Conservation (phyloP, 2,888 invertebrate species). For the Rhodophaea formosa region DNA sequence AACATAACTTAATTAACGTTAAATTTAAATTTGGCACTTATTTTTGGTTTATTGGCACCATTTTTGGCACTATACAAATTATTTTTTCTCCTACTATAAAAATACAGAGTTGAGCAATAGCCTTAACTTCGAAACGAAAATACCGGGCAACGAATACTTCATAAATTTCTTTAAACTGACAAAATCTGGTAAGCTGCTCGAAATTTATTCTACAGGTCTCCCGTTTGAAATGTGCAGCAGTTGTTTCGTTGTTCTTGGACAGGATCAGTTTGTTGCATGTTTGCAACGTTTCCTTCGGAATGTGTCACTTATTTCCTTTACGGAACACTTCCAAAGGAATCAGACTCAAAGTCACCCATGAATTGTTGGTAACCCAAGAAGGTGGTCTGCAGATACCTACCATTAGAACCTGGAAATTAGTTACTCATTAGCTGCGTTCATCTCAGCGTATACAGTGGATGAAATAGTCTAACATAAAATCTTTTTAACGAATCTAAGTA, state of each 20-base stretch:
- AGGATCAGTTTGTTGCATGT: neutral
- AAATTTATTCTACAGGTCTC: neutral
- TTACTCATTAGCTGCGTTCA: too few relatives aligned
- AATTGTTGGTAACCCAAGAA: too few relatives aligned
- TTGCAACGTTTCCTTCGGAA: neutral
- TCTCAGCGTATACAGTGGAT: too few relatives aligned
- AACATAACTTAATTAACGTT: constrained; percentile 33
- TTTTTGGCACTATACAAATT: constrained; percentile 55
- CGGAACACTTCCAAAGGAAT: neutral
- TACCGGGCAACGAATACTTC: constrained; percentile 74
- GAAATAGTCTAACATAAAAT: too few relatives aligned
- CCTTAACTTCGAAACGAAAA: constrained; percentile 59
- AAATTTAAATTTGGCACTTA: constrained; percentile 46
- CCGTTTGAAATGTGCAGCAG: neutral
- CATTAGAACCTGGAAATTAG: too few relatives aligned
- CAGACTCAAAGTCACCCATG: neutral
- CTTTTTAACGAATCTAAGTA: too few relatives aligned
- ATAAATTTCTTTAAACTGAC: constrained; percentile 28
- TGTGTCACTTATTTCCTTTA: too few relatives aligned
- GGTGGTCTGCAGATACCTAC: too few relatives aligned
- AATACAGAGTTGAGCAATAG: constrained; percentile 69
- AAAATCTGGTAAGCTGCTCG: neutral
- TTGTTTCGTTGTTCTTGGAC: neutral
- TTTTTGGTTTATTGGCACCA: constrained; percentile 47
- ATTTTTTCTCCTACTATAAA: constrained; percentile 49